Conservation (phyloP, 1,140 invertebrate genomes). For the Alviniconcha marisindica region DNA sequence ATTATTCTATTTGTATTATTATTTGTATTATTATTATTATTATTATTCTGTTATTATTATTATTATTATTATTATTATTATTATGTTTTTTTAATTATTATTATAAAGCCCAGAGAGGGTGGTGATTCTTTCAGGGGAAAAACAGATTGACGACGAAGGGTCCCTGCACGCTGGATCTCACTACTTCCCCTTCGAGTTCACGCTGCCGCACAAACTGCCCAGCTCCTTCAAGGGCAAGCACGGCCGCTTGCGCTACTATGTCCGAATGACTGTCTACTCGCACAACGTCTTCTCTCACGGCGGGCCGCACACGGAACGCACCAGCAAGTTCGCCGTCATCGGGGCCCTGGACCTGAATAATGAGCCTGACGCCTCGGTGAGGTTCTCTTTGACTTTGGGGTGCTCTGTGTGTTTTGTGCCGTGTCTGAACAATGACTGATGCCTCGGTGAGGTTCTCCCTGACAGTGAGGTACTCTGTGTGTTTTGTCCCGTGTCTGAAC, state of each 20-base stretch:
- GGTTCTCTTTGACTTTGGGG: too few species aligned
- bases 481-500: too few species aligned
- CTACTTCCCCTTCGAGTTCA: conserved; percentile 73
- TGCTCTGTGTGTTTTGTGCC: too few species aligned
- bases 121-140: conserved; percentile 62
- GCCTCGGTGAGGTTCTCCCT: too few species aligned
- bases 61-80: too few species aligned
- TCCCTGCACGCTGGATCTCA: conserved; percentile 68
- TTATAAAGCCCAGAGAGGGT: too few species aligned
- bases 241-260: conserved; percentile 71
- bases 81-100: too few species aligned
- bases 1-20: too few species aligned
- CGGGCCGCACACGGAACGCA: conserved; percentile 68
- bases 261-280: conserved; percentile 68
- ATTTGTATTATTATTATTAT: too few species aligned
- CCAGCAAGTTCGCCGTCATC: conserved; percentile 71
- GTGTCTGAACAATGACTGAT: too few species aligned
- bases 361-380: conserved; percentile 70
- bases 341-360: conserved; percentile 67
- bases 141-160: conserved; percentile 67
- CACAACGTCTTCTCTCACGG: conserved; percentile 62
- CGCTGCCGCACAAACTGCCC: conserved; percentile 65
- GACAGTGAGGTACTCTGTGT: too few species aligned
- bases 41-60: too few species aligned
- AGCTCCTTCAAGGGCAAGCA: conserved; percentile 73